Evolutionary conservation across 1,140 invertebrate genomes (phyloP), one percentile per base, ranked within the genome.

Genomic region (Penaeus vannamei): DNA sequence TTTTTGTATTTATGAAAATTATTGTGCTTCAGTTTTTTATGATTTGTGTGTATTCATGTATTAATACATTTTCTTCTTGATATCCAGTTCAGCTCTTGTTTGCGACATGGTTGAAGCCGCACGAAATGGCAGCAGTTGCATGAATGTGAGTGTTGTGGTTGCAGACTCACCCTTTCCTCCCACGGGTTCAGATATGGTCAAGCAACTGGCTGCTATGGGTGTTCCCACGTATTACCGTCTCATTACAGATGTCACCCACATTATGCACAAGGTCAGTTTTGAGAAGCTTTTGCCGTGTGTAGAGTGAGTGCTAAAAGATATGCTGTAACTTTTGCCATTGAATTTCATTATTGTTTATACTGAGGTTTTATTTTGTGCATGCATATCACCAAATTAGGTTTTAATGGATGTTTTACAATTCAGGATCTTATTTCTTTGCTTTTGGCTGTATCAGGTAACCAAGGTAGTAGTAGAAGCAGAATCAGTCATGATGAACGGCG

Each of bases 401-500:
- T 4, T 42, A n/a, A 5, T 42, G 36, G 17, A 17, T 0, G 53
- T 53, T 14, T 53, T 17, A 53, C 17, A 0, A 53, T 53, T 14
- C 53, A 7, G 17, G 53, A 17, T 17, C 53, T 53, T 53, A 53
- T 53, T 14, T 53, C 53, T 53, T 17, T 53, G 53, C 53, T 53
- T 53, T 53, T 53, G 53, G 12, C 53, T 53, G 17, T 53, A 1
- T 19, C 66, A 90, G 89, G 89, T 90, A 32, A 86, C 89, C 1
- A 90, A 90, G 77, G 89, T 90, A 32, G 81, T 90, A 22, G 89
- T 90, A 26, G 89, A 90, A 42, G 89, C 89, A 4, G 89, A 90
- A 76, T 79, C 89, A n/a, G 89, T 90, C 62, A 86, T 90, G 85
- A 84, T 90, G 85, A 90, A 90, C 42, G 89, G 89, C 23, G 85